phyloP scores from a whole-genome alignment of 1,140 invertebrate species.

The Plodia interpunctella region DNA sequence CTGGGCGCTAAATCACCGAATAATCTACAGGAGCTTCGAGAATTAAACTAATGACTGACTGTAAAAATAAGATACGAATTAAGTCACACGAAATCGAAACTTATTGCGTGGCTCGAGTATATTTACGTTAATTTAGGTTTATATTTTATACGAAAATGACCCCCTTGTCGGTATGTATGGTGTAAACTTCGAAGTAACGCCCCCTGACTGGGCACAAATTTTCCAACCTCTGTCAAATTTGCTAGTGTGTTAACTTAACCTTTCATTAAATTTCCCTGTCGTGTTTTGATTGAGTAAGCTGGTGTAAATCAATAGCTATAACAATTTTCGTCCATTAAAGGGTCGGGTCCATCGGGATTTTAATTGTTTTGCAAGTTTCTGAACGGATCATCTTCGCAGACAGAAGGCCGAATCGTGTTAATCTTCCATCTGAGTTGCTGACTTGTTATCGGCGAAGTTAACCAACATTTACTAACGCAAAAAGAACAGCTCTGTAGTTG shows the following conservation, averaged over 20 bases:
- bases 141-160: no score
- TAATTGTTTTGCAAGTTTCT: conserved; percentile 6
- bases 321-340: conserved; percentile 6
- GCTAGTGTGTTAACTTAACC: background rate
- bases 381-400: background rate
- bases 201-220: no score
- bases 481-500: no score
- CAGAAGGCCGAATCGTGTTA: background rate
- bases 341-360: background rate
- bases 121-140: no score
- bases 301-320: conserved; percentile 10
- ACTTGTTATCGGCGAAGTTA: background rate
- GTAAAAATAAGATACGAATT: no score
- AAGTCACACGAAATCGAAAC: no score
- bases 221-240: no score
- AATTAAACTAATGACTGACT: no score
- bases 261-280: conserved; percentile 7
- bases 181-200: no score
- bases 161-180: no score
- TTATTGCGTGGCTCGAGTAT: no score
- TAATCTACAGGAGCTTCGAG: no score
- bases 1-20: background rate
- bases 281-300: conserved; percentile 9
- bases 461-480: background rate
- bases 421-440: conserved; percentile 5